Percentiles rank a stretch among this genome's conserved stretches.
These are phyloP conservation scores for Scaptomyza reducta DNA, from an alignment of 2,888 invertebrate species.

Conservation along the genomic window DNA sequence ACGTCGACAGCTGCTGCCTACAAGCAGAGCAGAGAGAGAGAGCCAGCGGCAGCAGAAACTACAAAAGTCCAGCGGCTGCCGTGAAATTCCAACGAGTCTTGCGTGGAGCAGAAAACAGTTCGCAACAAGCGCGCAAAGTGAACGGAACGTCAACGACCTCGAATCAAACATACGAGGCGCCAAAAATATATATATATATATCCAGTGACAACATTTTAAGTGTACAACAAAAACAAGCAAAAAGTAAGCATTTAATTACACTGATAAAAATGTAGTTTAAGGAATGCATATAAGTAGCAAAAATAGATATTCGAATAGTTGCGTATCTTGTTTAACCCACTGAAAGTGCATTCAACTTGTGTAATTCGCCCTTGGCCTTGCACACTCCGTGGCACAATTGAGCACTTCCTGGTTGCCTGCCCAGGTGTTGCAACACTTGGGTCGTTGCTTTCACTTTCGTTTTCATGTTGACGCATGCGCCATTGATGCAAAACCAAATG, in stretches of 20 bases:
- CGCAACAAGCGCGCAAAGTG: slow-evolving; percentile 73
- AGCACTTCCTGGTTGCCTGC: slow-evolving; percentile 18
- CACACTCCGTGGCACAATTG: slow-evolving; percentile 1
- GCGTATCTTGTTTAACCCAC: slow-evolving; percentile 7
- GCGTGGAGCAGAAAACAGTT: slow-evolving; percentile 68
- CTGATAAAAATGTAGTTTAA: slow-evolving; percentile 6
- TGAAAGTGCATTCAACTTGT: slow-evolving; percentile 72
- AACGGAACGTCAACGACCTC: slow-evolving; percentile 70
- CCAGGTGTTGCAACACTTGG: background rate
- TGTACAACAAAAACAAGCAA: slow-evolving; percentile 28
- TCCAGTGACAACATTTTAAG: slow-evolving; percentile 47
- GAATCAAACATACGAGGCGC: slow-evolving; percentile 40
- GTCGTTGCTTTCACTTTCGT: slow-evolving; percentile 61
- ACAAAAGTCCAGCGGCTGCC: slow-evolving; percentile 74
- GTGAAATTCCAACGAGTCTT: slow-evolving; percentile 68
- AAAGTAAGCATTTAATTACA: slow-evolving; percentile 53
- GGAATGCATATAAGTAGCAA: background rate
- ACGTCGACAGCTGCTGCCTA: slow-evolving; percentile 21
- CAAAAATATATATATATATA: slow-evolving; percentile 45
- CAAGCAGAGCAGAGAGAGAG: slow-evolving; percentile 4
- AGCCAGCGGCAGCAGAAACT: slow-evolving; percentile 28
- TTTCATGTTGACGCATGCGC: slow-evolving; percentile 71
- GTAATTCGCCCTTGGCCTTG: slow-evolving; percentile 70
- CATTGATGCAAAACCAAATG: slow-evolving; percentile 9
- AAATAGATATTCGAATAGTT: background rate